Evolutionary conservation across 2,888 invertebrate genomes (phyloP).

Genomic region (Pharmacophagus antenor): DNA sequence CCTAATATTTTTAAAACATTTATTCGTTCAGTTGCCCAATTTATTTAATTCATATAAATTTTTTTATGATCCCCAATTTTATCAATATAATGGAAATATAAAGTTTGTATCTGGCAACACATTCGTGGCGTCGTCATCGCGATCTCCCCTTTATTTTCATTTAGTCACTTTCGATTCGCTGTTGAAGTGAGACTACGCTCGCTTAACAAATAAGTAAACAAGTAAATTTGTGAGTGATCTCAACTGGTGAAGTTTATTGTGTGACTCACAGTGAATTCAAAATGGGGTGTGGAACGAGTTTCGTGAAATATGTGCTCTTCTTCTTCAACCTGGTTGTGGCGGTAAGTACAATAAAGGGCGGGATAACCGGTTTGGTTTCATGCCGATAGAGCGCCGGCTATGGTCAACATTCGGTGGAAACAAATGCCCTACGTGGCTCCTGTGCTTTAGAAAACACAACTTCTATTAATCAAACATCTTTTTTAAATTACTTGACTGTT

Average conservation of each 20-base stretch:
- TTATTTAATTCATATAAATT: too few relatives aligned
- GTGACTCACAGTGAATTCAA: conserved; percentile 63
- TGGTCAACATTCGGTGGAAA: conserved; percentile 62
- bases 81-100: neutral
- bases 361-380: conserved; percentile 69
- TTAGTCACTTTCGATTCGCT: conserved; percentile 62
- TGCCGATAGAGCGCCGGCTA: conserved; percentile 54
- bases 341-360: conserved; percentile 81
- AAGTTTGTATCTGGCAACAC: conserved; percentile 35
- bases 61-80: neutral
- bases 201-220: conserved; percentile 46
- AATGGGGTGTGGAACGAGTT: conserved; percentile 87
- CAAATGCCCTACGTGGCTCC: conserved; percentile 40
- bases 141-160: conserved; percentile 60
- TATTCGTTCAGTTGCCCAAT: too few relatives aligned
- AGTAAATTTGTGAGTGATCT: conserved; percentile 61
- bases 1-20: too few relatives aligned
- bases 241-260: conserved; percentile 63
- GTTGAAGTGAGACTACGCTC: conserved; percentile 41
- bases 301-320: conserved; percentile 91
- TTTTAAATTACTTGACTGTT: neutral
- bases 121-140: conserved; percentile 63
- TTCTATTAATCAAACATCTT: neutral
- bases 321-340: conserved; percentile 89
- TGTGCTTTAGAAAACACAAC: conserved; percentile 13